Evolutionary conservation across 2,888 invertebrate species (phyloP).

Genomic region (Spilosoma lubricipeda): DNA sequence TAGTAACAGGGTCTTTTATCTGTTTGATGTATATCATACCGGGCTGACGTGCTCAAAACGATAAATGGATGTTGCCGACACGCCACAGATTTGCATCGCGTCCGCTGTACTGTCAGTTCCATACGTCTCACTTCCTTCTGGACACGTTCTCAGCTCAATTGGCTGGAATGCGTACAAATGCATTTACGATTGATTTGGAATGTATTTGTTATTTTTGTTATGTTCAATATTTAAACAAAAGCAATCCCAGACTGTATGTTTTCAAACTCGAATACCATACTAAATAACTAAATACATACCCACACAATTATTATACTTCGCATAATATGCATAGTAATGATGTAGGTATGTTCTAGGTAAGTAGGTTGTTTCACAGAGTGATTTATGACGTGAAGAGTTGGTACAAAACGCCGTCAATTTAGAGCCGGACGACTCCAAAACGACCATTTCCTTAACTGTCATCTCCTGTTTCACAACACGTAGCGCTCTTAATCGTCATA

Average conservation of each 20-base stretch:
- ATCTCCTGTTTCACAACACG: constrained; percentile 41
- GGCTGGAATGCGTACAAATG: constrained; percentile 67
- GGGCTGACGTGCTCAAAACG: constrained; percentile 65
- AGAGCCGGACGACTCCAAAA: constrained; percentile 69
- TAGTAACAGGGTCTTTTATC: constrained; percentile 66
- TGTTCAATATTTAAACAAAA: constrained; percentile 7
- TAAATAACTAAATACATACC: background rate
- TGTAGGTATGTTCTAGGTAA: constrained; percentile 11
- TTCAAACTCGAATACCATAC: constrained; percentile 21
- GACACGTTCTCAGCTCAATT: constrained; percentile 64
- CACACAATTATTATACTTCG: background rate
- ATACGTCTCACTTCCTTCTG: constrained; percentile 71
- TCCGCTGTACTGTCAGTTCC: constrained; percentile 73
- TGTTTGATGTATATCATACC: constrained; percentile 51
- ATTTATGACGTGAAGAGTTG: constrained; percentile 56
- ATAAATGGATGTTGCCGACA: constrained; percentile 68
- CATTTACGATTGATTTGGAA: constrained; percentile 41
- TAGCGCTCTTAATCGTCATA: constrained; percentile 26
- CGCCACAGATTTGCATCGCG: constrained; percentile 79
- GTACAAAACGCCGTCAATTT: constrained; percentile 66
- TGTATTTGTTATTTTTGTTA: constrained; percentile 4
- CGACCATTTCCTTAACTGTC: constrained; percentile 70
- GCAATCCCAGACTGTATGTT: constrained; percentile 2
- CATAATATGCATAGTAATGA: constrained; percentile 14
- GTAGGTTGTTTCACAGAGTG: constrained; percentile 28